Base-by-base conservation (phyloP, 2,797 vertebrate genomes). In the Phataginus tricuspis region DNA sequence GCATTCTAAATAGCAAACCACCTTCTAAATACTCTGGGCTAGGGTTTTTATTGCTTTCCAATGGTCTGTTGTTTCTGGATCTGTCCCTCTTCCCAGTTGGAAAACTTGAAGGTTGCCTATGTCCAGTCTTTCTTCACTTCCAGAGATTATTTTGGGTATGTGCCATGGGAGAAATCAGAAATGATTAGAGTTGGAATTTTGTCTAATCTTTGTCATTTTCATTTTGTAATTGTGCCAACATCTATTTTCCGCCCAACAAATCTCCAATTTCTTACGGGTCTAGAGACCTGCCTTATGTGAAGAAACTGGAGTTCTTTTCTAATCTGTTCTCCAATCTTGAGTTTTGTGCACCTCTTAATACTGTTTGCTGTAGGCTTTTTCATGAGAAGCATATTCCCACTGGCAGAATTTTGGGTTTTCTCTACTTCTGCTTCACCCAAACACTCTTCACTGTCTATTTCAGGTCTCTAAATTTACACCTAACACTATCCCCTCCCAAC, bases 261-360 rank as follows among this genome's bases (percentile, higher is more conserved):
- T 31, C 42, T 57, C 27, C 25, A 82, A 1, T 90, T 90, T 93
- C 69, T 53, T 79, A 68, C 31, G n/a, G 51, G 39, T 77, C 25
- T 61, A 88, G 49, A 85, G 29, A 29, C 14, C 51, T 94, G 16
- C n/a, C 29, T 83, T 92, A 87, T 59, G 23, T 51, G 71, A 75
- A 78, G 51, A 79, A 83, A 78, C 21, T n/a, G 14, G 21, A 49
- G 42, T 63, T 84, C 8, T 90, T 93, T 88, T 45, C 42, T 85
- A 83, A 80, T 93, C n/a, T 82, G 2, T 64, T 94, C 42, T 93
- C 59, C 25, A 82, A 1, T 86, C 45, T 66, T 97, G 82, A 94
- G 49, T n/a, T 86, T 0, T 51, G 4, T n/a, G 11, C 29, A 37
- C 90, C 9, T 79, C 29, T 84, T 59, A 68, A 39, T 49, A 75